Evolutionary conservation across 1,140 invertebrate species (phyloP).

Genomic region (Thalassaphorura encarpata): DNA sequence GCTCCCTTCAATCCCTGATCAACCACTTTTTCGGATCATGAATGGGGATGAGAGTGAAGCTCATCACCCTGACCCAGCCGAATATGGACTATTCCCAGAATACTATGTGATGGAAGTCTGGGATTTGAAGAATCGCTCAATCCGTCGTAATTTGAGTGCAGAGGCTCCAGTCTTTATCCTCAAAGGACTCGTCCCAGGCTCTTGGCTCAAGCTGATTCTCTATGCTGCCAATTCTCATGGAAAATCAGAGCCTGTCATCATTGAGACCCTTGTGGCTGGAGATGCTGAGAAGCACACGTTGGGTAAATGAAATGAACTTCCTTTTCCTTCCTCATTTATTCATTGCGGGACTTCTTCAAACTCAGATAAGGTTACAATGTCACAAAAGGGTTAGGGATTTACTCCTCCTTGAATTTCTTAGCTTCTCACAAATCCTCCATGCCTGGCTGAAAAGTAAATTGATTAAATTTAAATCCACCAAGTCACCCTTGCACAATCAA

Average conservation of each 20-base stretch:
- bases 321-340: background rate
- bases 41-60: slow-evolving; percentile 18
- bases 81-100: slow-evolving; percentile 30
- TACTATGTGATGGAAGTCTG: slow-evolving; percentile 32
- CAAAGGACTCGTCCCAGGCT: slow-evolving; percentile 44
- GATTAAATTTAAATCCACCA: too few relatives aligned
- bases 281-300: slow-evolving; percentile 68
- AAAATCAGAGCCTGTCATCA: slow-evolving; percentile 61
- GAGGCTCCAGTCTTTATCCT: slow-evolving; percentile 32
- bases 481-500: too few relatives aligned
- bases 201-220: slow-evolving; percentile 59
- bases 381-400: too few relatives aligned
- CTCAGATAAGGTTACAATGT: too few relatives aligned
- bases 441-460: too few relatives aligned
- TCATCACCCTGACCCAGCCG: slow-evolving; percentile 24
- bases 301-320: slow-evolving; percentile 45
- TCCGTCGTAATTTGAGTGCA: slow-evolving; percentile 31
- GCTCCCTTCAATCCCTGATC: slow-evolving; percentile 28
- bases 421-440: background rate
- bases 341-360: background rate
- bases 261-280: slow-evolving; percentile 75
- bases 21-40: slow-evolving; percentile 32
- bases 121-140: slow-evolving; percentile 31
- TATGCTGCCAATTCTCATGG: slow-evolving; percentile 82
- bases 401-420: background rate